phyloP scores from a whole-genome alignment of 1,140 invertebrate species.

The Diuraphis noxia region DNA sequence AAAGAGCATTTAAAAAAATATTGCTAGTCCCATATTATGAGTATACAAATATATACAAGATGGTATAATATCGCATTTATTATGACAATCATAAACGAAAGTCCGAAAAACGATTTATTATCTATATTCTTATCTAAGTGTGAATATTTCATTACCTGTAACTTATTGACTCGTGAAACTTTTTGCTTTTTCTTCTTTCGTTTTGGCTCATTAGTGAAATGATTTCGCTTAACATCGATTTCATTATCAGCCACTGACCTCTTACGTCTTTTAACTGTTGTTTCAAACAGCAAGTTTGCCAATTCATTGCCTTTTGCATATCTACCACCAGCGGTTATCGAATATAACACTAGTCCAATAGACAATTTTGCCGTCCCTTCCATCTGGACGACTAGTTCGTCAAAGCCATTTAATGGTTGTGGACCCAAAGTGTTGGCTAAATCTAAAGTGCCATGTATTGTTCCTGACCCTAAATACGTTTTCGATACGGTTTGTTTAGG shows the following conservation, averaged over 20 bases:
- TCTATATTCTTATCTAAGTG: neutral
- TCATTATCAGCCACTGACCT: conserved; percentile 31
- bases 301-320: neutral
- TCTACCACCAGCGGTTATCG: neutral
- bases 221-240: neutral
- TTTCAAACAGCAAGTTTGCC: conserved; percentile 16
- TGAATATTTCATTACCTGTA: conserved; percentile 10
- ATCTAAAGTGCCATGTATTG: neutral
- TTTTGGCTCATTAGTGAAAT: neutral
- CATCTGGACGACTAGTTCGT: neutral
- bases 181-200: conserved; percentile 36
- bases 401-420: neutral
- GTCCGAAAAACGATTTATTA: neutral
- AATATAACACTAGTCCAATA: conserved; percentile 38
- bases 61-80: neutral
- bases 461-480: conserved; percentile 12
- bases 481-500: neutral
- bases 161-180: neutral
- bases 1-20: neutral
- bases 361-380: neutral
- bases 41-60: neutral
- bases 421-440: neutral
- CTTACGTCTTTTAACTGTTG: neutral
- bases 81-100: neutral
- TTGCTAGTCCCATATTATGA: neutral